Evolutionary conservation across 2,888 invertebrate genomes (phyloP).

Genomic region (Trypoxylon attenuatum): DNA sequence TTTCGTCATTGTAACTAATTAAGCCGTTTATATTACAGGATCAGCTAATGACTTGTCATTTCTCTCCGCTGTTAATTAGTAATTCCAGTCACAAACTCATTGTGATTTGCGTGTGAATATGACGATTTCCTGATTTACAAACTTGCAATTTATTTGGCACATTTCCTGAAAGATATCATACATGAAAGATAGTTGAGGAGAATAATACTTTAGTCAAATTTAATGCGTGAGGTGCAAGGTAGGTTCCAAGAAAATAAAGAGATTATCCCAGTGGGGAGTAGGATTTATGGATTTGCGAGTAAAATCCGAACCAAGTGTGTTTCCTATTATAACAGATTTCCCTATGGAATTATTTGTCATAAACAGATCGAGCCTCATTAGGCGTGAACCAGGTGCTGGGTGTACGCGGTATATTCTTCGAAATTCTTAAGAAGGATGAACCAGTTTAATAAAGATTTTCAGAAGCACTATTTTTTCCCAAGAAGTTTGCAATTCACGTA

Average conservation of each 20-base stretch:
- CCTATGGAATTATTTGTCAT: constrained; percentile 52
- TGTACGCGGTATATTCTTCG: not conserved
- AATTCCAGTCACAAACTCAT: too few relatives aligned
- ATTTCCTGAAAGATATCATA: too few relatives aligned
- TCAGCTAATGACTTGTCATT: too few relatives aligned
- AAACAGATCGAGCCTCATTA: constrained; percentile 48
- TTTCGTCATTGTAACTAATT: constrained; percentile 8
- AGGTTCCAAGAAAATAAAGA: constrained; percentile 20
- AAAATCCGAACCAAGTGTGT: constrained; percentile 30
- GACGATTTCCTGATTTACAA: too few relatives aligned
- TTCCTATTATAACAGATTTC: constrained; percentile 48
- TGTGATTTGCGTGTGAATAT: too few relatives aligned
- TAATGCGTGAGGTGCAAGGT: not conserved
- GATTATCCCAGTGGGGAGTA: constrained; percentile 27
- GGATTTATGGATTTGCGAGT: constrained; percentile 28
- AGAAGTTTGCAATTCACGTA: too few relatives aligned
- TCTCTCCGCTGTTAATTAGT: too few relatives aligned
- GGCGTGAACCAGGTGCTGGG: constrained; percentile 39
- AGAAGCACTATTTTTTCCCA: too few relatives aligned
- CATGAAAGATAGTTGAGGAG: too few relatives aligned
- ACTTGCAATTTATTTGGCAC: too few relatives aligned
- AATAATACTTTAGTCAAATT: too few relatives aligned
- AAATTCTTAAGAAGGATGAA: not conserved
- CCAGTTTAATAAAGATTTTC: not conserved
- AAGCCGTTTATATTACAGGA: too few relatives aligned